Evolutionary conservation across 2,888 invertebrate genomes (phyloP).

Genomic region (Cremastobaeus sp.): DNA sequence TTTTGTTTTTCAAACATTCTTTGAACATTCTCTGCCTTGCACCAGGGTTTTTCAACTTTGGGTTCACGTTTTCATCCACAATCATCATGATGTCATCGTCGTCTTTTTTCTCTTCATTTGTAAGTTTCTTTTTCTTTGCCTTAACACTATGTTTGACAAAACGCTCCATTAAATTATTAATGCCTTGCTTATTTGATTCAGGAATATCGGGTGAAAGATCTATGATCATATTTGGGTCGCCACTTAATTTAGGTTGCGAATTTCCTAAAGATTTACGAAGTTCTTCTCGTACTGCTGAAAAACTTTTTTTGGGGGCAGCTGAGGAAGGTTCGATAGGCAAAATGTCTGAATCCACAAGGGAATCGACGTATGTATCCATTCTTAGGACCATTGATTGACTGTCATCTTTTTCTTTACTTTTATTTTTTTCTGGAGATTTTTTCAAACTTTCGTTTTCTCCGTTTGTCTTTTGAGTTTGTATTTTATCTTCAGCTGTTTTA

Average conservation of each 20-base stretch:
- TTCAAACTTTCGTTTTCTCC: too few relatives aligned
- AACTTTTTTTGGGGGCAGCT: background rate
- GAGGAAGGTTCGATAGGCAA: background rate
- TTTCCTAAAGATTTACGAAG: conserved; percentile 56
- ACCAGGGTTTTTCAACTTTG: conserved; percentile 82
- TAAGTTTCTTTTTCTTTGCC: conserved; percentile 13
- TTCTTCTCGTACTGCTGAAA: conserved; percentile 65
- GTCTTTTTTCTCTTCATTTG: background rate
- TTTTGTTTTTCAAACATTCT: conserved; percentile 79
- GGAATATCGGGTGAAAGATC: conserved; percentile 80
- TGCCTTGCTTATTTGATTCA: conserved; percentile 79
- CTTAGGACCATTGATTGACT: conserved; percentile 32
- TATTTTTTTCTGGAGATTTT: background rate
- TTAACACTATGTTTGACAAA: conserved; percentile 81
- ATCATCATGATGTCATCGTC: conserved; percentile 34
- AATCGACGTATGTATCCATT: conserved; percentile 50
- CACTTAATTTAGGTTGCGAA: conserved; percentile 79
- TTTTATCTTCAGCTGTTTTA: background rate
- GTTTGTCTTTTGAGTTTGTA: background rate
- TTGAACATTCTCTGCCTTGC: conserved; percentile 84
- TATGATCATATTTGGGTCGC: conserved; percentile 81
- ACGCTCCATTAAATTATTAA: conserved; percentile 84
- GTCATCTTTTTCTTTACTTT: conserved; percentile 5
- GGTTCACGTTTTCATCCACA: conserved; percentile 62
- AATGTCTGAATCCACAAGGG: conserved; percentile 20